phyloP scores from a whole-genome alignment of 2,888 invertebrate species.

The Polyploca ridens region DNA sequence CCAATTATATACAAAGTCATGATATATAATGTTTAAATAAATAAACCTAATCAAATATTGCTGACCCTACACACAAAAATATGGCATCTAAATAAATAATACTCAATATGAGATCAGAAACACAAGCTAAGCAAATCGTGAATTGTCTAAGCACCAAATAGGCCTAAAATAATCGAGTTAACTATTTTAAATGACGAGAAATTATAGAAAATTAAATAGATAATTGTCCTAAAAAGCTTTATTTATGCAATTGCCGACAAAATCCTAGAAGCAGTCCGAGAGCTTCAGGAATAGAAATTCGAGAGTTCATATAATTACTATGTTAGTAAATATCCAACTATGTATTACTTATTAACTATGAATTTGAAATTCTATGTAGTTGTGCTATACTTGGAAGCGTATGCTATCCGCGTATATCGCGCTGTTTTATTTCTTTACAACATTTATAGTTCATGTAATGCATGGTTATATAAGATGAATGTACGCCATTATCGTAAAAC shows the following conservation, averaged over 20 bases:
- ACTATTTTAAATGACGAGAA: slow-evolving; percentile 20
- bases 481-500: neutral
- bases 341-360: neutral
- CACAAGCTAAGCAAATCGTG: slow-evolving; percentile 67
- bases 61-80: slow-evolving; percentile 68
- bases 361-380: neutral
- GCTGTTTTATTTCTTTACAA: neutral
- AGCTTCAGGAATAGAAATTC: neutral
- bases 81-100: slow-evolving; percentile 84
- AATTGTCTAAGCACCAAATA: slow-evolving; percentile 66
- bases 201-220: slow-evolving; percentile 20
- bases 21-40: slow-evolving; percentile 57
- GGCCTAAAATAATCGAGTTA: slow-evolving; percentile 45
- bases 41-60: slow-evolving; percentile 69
- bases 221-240: neutral
- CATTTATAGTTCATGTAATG: neutral
- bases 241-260: neutral
- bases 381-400: neutral
- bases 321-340: neutral
- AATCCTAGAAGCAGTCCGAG: neutral
- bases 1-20: slow-evolving; percentile 72
- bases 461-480: neutral
- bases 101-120: slow-evolving; percentile 83
- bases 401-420: neutral
- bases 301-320: neutral